These are phyloP conservation scores for Platyrinchus mystaceus DNA, from an alignment of 2,797 vertebrate species.

Conservation along the genomic window DNA sequence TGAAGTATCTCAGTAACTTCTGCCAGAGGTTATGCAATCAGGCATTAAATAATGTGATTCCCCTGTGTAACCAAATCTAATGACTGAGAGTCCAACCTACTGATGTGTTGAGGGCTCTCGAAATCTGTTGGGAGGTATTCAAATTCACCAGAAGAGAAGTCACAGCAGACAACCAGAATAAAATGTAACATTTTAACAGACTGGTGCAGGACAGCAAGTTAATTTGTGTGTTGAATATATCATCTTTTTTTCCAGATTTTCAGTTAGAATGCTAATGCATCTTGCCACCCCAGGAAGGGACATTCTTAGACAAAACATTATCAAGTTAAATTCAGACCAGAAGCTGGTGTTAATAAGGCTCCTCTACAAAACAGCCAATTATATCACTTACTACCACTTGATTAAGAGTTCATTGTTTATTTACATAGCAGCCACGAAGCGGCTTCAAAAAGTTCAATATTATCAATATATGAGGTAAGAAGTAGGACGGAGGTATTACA, in stretches of 20 bases:
- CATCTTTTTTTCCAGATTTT: neutral
- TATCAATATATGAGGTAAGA: neutral
- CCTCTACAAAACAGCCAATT: neutral
- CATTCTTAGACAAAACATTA: neutral
- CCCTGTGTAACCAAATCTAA: neutral
- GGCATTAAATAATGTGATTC: neutral
- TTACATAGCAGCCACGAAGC: neutral
- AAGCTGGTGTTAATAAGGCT: neutral
- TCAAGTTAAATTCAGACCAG: neutral
- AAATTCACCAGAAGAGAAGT: neutral
- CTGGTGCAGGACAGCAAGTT: neutral
- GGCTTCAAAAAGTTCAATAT: neutral
- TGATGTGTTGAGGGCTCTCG: neutral
- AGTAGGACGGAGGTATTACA: neutral
- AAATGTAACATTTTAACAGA: neutral
- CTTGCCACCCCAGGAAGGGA: neutral
- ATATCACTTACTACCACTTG: neutral
- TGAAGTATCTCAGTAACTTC: neutral
- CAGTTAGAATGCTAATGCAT: neutral
- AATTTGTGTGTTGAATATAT: neutral
- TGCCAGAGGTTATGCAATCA: neutral
- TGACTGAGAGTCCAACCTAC: neutral
- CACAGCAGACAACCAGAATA: neutral
- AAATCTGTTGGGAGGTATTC: neutral
- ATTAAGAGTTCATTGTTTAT: neutral